Percentiles rank a stretch among this genome's conserved stretches.
These are phyloP conservation scores for Lycopodina hypogea DNA, from an alignment of 37 sponge, comb jelly and placozoan genomes.

Conservation along the genomic window DNA sequence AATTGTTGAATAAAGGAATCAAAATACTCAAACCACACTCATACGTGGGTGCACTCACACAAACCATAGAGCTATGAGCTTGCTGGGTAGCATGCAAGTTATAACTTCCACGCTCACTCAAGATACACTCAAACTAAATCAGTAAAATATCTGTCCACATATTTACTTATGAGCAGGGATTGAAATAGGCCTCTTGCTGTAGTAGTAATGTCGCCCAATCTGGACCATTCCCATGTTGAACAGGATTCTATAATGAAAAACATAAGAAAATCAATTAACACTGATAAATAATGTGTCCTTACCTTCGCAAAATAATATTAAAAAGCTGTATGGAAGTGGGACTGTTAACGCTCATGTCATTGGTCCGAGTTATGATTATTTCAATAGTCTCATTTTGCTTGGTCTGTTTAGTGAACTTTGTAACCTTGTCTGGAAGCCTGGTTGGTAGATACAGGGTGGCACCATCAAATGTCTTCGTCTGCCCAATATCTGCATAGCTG, in stretches of 20 bases:
- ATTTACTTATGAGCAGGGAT: slow-evolving; percentile 69
- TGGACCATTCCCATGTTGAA: slow-evolving; percentile 71
- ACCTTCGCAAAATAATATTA: slow-evolving; percentile 83
- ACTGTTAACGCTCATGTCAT: slow-evolving; percentile 56
- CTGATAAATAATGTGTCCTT: no score
- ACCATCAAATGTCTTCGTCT: slow-evolving; percentile 75
- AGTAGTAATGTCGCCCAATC: slow-evolving; percentile 81
- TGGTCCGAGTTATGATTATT: slow-evolving; percentile 76
- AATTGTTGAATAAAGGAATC: no score
- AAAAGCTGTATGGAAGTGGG: slow-evolving; percentile 77
- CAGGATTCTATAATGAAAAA: slow-evolving; percentile 59
- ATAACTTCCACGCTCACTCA: no score
- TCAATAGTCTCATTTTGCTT: slow-evolving; percentile 43
- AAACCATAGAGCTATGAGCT: no score
- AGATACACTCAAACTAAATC: no score
- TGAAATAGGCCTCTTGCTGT: slow-evolving; percentile 21
- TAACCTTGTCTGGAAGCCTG: slow-evolving; percentile 39
- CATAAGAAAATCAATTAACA: no score
- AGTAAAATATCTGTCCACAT: no score
- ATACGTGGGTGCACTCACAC: no score
- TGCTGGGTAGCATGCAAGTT: no score
- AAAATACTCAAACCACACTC: no score
- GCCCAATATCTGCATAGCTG: slow-evolving; percentile 62
- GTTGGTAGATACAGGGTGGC: slow-evolving; percentile 79
- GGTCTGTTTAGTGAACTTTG: slow-evolving; percentile 31